Evolutionary conservation across 2,888 invertebrate species (phyloP).

Genomic region (Copidosoma aretas): DNA sequence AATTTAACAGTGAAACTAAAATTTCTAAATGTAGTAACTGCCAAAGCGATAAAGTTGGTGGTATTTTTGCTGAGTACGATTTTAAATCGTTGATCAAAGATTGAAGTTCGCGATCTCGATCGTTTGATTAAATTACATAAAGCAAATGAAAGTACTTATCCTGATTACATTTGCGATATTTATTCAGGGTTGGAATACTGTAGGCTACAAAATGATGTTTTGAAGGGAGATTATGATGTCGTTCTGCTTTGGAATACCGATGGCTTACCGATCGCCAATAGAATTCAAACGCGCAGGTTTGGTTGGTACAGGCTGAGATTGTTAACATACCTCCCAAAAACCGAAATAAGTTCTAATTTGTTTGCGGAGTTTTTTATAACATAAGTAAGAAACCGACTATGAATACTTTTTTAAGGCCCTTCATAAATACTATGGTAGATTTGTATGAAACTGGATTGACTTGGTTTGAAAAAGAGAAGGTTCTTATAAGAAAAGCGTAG

Average conservation of each 20-base stretch:
- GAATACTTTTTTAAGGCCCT: conserved; percentile 17
- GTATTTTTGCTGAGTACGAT: conserved; percentile 29
- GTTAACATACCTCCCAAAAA: not conserved
- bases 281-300: conserved; percentile 5
- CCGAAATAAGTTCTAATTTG: not conserved
- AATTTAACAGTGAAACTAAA: not conserved
- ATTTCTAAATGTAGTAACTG: not conserved
- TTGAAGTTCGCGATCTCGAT: conserved; percentile 24
- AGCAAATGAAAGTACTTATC: not conserved
- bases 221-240: conserved; percentile 20
- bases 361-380: conserved; percentile 1
- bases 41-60: conserved; percentile 9
- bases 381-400: not conserved
- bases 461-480: conserved; percentile 6
- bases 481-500: not conserved
- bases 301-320: not conserved
- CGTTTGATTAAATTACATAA: conserved; percentile 17
- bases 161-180: conserved; percentile 16
- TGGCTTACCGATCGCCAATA: conserved; percentile 22
- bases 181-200: conserved; percentile 10
- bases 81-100: conserved; percentile 13
- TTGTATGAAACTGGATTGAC: not conserved
- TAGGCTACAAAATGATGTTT: conserved; percentile 10
- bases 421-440: conserved; percentile 9
- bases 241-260: conserved; percentile 32